These are phyloP conservation scores for Bos taurus DNA, from an alignment of 2,113 vertebrate genomes.

Conservation along the genomic window ARS-UCD2.0 NC_037333.1:55313001-55313500, in stretches of 20 bases:
- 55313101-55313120: background rate
- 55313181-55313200: background rate
- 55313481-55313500: background rate
- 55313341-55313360: background rate
- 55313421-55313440: conserved; percentile 5
- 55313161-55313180: background rate
- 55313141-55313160: background rate
- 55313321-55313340: conserved; percentile 22
- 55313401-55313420: conserved; percentile 49
- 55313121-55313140: background rate
- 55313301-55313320: conserved; percentile 23
- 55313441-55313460: conserved; percentile 48
- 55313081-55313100: background rate
- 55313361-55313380: conserved; percentile 15
- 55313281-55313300: background rate
- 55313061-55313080: background rate
- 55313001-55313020: background rate
- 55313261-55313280: background rate
- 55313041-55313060: background rate
- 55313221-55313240: background rate
- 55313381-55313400: background rate
- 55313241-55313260: background rate
- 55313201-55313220: background rate
- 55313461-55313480: conserved; percentile 44
- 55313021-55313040: background rate